phyloP scores from a whole-genome alignment of 2,888 invertebrate species.

The Pollenia angustigena region DNA sequence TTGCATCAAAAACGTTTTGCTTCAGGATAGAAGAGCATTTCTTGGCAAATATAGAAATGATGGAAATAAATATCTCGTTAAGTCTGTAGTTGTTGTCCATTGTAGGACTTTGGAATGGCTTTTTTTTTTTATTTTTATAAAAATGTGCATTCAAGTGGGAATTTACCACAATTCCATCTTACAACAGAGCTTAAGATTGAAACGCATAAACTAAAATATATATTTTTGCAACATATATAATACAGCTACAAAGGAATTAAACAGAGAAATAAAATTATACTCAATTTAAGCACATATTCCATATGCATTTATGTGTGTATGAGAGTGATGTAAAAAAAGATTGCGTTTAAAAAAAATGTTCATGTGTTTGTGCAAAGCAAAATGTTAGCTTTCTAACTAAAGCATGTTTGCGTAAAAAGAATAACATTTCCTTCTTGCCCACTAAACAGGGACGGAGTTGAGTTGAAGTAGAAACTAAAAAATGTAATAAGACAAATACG shows the following conservation, averaged over 20 bases:
- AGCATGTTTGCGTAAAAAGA: background rate
- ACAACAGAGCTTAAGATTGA: slow-evolving; percentile 23
- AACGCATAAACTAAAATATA: background rate
- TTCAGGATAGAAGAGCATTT: slow-evolving; percentile 4
- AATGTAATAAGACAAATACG: no score
- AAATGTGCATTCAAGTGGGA: slow-evolving; percentile 72
- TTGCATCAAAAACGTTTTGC: background rate
- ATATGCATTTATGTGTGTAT: background rate
- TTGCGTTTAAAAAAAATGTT: background rate
- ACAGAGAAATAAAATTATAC: slow-evolving; percentile 13
- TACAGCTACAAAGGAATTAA: background rate
- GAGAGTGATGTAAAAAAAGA: background rate
- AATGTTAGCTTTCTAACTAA: background rate
- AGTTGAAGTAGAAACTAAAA: background rate
- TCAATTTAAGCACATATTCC: no score
- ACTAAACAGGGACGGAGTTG: background rate
- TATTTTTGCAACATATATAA: background rate
- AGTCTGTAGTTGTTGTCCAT: slow-evolving; percentile 11
- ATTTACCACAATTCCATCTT: slow-evolving; percentile 61
- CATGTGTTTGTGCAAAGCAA: background rate
- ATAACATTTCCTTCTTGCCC: background rate
- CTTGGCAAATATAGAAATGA: background rate
- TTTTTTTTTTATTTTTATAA: slow-evolving; percentile 2
- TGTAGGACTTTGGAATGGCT: slow-evolving; percentile 1
- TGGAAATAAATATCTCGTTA: slow-evolving; percentile 5